Base-by-base conservation (phyloP, 1,140 invertebrate species). In the Drosophila rhopaloa region DNA sequence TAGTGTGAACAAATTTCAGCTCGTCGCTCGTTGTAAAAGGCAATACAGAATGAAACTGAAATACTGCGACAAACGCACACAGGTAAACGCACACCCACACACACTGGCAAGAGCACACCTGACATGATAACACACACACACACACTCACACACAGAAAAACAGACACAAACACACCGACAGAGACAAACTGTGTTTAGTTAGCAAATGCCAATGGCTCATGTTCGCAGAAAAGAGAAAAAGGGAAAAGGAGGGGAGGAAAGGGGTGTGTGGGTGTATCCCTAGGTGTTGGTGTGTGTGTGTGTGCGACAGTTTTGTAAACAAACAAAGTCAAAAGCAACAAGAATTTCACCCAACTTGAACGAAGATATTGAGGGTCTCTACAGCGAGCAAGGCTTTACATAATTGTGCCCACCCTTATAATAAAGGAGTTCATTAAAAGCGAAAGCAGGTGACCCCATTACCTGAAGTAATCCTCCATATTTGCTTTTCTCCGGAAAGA, bases 121-220 rank as follows among this genome's bases (percentile, higher is more conserved):
- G 73, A 76, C 61, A 76, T 76, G 72, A 73, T 76, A 66, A 79
- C 43, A 63, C 47, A 60, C 29, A 61, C 29, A 61, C 54, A 37
- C 41, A 50, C 10, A 35, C 44, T 7, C 32, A 53, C 53, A 76
- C 61, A 51, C 44, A 67, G 44, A 24, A 24, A 24, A 24, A 24
- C 24, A 24, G 24, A 24, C 24, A 57, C 47, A 14, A 13, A 32
- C 13, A 50, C 10, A 38, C 43, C 14, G n/a, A 43, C 38, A 29
- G 44, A 29, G 40, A 66, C 63, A 65, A 78, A 65, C 63, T 55
- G 70, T 82, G 81, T 78, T 85, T 86, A 82, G 81, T 85, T 82
- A 79, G 83, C 55, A 88, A 85, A 85, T 67, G 79, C 75, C 77
- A 85, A 85, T 82, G 73, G 74, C 76, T 79, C 77, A 41, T 83